Evolutionary conservation across 2,113 vertebrate genomes (phyloP), one percentile per base, ranked within the genome.

Genomic region (Gobius niger): DNA sequence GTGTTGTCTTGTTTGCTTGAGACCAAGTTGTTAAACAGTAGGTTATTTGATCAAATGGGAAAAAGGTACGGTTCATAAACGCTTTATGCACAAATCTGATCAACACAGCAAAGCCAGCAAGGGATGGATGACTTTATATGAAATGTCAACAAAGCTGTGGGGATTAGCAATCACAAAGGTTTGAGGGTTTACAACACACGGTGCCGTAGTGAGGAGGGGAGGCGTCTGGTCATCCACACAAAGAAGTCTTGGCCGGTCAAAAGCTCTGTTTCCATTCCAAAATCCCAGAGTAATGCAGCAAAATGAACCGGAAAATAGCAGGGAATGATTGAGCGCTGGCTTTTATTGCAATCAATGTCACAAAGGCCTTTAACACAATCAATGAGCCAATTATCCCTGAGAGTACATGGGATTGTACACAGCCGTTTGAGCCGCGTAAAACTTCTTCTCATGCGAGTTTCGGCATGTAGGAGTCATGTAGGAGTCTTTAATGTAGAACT

Each of bases 201-300:
- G 54, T 61, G 71, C 46, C 2, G 67, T 34, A 68, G 19, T 41
- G 47, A 63, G 70, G 57, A 47, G 54, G 53, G 70, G 77, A 54
- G 67, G 68, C 66, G 73, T 78, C 86, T 84, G 81, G 77, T 87
- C 82, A 81, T 71, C 76, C 54, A 72, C 73, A 81, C 87, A 88
- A 81, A 84, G 84, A 77, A 76, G 76, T 74, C 78, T 71, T 81
- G 69, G 80, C 85, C 78, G 80, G 77, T 75, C 82, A 78, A 13
- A 47, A 50, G 74, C 78, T 77, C 81, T 70, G 11, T 65, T 74
- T 66, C 71, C 41, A 64, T n/a, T 52, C 50, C 65, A 19, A 70
- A 34, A 13, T 52, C 11, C 34, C 57, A 72, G 67, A 41, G 59
- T 73, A 83, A 71, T 42, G 15, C 60, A 67, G 71, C 51, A 65